Evolutionary conservation across 2,797 vertebrate genomes (phyloP).

Genomic region (Eulemur rubriventer): DNA sequence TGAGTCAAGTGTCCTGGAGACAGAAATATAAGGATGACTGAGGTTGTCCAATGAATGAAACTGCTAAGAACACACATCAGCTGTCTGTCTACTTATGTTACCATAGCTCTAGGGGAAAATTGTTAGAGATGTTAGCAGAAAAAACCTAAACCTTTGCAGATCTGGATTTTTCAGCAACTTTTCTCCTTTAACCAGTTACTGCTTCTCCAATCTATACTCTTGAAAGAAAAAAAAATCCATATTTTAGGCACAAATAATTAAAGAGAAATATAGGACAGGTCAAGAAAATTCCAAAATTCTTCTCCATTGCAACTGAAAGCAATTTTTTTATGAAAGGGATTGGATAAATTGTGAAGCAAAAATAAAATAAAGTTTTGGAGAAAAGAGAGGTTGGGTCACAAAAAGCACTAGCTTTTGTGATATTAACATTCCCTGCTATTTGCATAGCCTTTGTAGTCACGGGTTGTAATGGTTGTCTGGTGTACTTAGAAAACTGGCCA

Average conservation of each 20-base stretch:
- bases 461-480: not conserved
- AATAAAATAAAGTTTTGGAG: slow-evolving; percentile 26
- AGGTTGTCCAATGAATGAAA: slow-evolving; percentile 75
- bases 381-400: not conserved
- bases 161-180: not conserved
- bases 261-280: not conserved
- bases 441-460: not conserved
- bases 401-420: not conserved
- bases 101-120: slow-evolving; percentile 72
- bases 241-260: slow-evolving; percentile 25
- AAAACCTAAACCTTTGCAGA: not conserved
- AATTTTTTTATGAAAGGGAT: not conserved
- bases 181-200: not conserved
- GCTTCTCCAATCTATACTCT: not conserved
- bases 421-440: not conserved
- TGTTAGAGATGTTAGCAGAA: slow-evolving; percentile 56
- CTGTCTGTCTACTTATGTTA: slow-evolving; percentile 74
- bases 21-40: slow-evolving; percentile 81
- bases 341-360: not conserved
- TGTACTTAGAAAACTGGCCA: not conserved
- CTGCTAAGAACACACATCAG: slow-evolving; percentile 74
- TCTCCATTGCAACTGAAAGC: not conserved
- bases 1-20: slow-evolving; percentile 79
- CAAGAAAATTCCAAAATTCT: not conserved
- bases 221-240: not conserved